phyloP scores from a whole-genome alignment of 2,797 vertebrate species.

The Oceanodroma leucorhoa region DNA sequence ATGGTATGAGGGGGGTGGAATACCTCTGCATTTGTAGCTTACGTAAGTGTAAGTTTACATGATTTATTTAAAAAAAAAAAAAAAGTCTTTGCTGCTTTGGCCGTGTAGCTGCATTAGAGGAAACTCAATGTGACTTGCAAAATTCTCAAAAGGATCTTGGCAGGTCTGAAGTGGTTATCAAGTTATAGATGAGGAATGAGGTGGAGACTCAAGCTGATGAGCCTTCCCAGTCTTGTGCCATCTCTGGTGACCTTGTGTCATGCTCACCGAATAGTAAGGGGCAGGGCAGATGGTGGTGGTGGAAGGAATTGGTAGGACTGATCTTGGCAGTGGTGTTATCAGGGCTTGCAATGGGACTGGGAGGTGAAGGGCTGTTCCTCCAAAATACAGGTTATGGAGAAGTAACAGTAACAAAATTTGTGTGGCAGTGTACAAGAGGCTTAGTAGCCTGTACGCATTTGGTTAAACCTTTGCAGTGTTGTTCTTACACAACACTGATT shows the following conservation, averaged over 20 bases:
- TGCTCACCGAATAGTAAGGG: not conserved
- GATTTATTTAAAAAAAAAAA: not conserved
- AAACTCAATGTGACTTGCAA: not conserved
- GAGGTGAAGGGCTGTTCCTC: not conserved
- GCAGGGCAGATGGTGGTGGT: not conserved
- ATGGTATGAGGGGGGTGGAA: not conserved
- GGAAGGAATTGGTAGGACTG: not conserved
- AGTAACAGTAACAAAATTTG: not conserved
- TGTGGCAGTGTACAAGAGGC: not conserved
- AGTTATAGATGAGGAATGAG: not conserved
- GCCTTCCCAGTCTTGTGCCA: not conserved
- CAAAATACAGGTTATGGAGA: not conserved
- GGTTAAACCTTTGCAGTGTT: not conserved
- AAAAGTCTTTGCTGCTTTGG: not conserved
- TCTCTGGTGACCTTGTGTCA: not conserved
- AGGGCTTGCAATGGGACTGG: not conserved
- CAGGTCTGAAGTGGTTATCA: not conserved
- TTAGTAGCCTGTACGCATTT: rapidly evolving
- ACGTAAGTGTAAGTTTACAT: not conserved
- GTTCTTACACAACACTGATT: not conserved
- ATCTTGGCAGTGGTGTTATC: not conserved
- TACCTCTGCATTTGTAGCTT: not conserved
- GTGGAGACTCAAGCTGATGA: not conserved
- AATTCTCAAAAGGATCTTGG: not conserved
- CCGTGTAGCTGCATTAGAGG: not conserved